Base-by-base conservation (phyloP, 2,113 vertebrate species). In the Orientallactaga bullata region DNA sequence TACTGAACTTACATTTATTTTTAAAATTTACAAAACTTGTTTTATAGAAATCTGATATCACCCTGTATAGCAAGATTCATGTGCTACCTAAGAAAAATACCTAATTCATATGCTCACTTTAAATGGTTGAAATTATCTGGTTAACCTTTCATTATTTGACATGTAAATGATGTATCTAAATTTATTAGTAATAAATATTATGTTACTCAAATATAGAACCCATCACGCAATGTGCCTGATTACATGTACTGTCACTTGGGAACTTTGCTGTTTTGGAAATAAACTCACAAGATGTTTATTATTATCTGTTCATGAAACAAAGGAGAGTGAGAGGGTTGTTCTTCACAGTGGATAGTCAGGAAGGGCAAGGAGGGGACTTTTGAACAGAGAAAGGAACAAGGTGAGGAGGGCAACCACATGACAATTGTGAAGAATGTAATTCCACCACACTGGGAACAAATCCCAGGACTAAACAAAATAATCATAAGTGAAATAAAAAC, bases 381-480 rank as follows among this genome's bases (percentile, higher is more conserved):
- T 47, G 39, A 91, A 15, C 18, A 95, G 71, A 97, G 63, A 89
- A 83, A 78, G 10, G 18, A 85, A 51, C 24, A 28, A 60, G 69
- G 42, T 72, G 23, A 89, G 12, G 1, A 77, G 37, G 32, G 42
- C 39, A 63, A 4, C 28, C 24, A 58, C 24, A 7, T 16, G 28
- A 63, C 12, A 32, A 4, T 65, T 66, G 74, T 71, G 30, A 86
- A 91, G 17, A 77, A 15, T 12, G 30, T n/a, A 18, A 30, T 7
- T 68, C 5, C 3, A 42, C 26, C 39, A 35, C 5, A 20, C 21
- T 12, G 30, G 11, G 83, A 15, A n/a, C 32, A 77, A 58, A 58
- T 13, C 15, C 39, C 71, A 47, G 63, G 12, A 58, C 24, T 69
- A 20, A 66, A 47, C 2, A 60, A 3, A 17, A 47, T 32, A 51